Conservation (phyloP, 2,888 invertebrate species). For the Catocala fraxini region DNA sequence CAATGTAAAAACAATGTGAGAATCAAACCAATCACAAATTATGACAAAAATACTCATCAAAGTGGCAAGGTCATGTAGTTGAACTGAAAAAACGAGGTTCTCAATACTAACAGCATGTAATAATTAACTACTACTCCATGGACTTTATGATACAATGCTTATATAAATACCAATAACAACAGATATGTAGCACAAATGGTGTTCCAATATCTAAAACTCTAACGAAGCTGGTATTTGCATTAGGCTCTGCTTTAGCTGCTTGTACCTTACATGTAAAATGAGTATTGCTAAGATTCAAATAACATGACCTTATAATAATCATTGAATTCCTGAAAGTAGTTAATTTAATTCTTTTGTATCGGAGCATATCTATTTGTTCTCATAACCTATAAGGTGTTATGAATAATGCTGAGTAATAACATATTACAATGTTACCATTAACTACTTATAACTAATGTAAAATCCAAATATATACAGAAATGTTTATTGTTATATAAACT, state of each 20-base stretch:
- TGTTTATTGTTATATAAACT: constrained; percentile 59
- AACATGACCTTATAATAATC: constrained; percentile 43
- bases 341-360: constrained; percentile 14
- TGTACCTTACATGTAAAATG: constrained; percentile 34
- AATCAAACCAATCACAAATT: constrained; percentile 52
- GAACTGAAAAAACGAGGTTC: constrained; percentile 36
- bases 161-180: constrained; percentile 24
- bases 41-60: constrained; percentile 32
- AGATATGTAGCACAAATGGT: constrained; percentile 23
- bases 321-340: constrained; percentile 22
- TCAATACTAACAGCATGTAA: constrained; percentile 25
- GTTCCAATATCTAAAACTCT: constrained; percentile 26
- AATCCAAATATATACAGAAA: constrained; percentile 83
- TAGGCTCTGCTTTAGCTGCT: constrained; percentile 51
- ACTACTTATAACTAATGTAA: constrained; percentile 81
- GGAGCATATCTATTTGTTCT: constrained; percentile 43
- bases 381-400: constrained; percentile 36
- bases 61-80: constrained; percentile 46
- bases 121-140: constrained; percentile 18
- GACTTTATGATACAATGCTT: constrained; percentile 31
- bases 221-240: constrained; percentile 42
- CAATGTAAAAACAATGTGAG: constrained; percentile 52
- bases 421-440: constrained; percentile 65
- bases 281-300: constrained; percentile 35
- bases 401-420: constrained; percentile 57